Conservation (phyloP, 2,888 invertebrate species). For the Zygogramma bicolorata region DNA sequence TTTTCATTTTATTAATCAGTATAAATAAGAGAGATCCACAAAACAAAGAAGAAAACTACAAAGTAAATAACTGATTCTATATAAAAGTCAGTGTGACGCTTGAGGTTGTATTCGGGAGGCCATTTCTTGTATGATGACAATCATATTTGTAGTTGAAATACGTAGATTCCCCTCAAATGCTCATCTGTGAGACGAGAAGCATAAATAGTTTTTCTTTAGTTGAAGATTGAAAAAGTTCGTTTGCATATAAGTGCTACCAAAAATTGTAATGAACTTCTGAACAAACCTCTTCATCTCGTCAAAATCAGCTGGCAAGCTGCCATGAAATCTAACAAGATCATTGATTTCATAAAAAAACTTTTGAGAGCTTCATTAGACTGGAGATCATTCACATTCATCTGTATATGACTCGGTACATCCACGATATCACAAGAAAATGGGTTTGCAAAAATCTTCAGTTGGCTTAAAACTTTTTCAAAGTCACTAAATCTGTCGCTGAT, state of each 20-base stretch:
- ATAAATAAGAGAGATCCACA: too few species aligned
- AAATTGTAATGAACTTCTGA: conserved; percentile 26
- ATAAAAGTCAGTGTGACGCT: too few species aligned
- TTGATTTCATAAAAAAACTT: not conserved
- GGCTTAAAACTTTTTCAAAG: not conserved
- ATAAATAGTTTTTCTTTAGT: too few species aligned
- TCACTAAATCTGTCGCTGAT: not conserved
- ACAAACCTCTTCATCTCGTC: not conserved
- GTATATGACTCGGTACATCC: not conserved
- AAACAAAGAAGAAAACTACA: too few species aligned
- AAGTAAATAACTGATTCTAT: too few species aligned
- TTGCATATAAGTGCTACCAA: conserved; percentile 29
- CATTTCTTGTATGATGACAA: too few species aligned
- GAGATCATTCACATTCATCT: not conserved
- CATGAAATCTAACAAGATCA: not conserved
- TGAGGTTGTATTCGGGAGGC: too few species aligned
- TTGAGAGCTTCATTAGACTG: not conserved
- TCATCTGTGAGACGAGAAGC: too few species aligned
- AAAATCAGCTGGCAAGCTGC: not conserved
- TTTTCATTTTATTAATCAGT: too few species aligned
- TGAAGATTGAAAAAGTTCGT: not conserved
- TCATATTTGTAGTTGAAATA: too few species aligned
- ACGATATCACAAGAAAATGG: not conserved
- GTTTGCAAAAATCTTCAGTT: not conserved
- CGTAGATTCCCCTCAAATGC: too few species aligned